phyloP scores from a whole-genome alignment of 2,888 invertebrate genomes.

The Watsonalla binaria region DNA sequence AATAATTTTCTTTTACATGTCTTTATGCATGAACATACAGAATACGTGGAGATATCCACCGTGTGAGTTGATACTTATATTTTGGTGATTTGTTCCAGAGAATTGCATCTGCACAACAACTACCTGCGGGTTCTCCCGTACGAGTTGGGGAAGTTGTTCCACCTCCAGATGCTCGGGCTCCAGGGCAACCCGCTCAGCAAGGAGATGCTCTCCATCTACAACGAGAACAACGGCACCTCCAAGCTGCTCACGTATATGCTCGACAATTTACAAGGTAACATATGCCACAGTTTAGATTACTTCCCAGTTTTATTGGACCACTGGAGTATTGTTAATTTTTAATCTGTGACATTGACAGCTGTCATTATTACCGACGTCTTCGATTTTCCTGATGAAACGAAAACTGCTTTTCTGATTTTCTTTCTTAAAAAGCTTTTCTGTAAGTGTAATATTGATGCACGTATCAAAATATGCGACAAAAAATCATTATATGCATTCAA shows the following conservation, averaged over 20 bases:
- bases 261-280: conserved; percentile 95
- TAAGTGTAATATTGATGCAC: no score
- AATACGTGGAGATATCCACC: background rate
- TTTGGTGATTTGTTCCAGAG: conserved; percentile 79
- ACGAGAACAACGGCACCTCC: conserved; percentile 95
- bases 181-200: conserved; percentile 96
- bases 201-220: conserved; percentile 94
- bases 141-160: conserved; percentile 98
- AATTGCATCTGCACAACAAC: conserved; percentile 96
- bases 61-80: background rate
- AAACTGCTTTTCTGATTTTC: no score
- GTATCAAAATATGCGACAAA: no score
- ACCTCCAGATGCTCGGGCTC: conserved; percentile 94
- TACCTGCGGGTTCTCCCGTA: conserved; percentile 95
- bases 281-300: background rate
- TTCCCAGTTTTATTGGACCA: no score
- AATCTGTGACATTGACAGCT: no score
- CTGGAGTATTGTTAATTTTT: no score
- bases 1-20: no score
- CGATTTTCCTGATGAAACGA: no score
- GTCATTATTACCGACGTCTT: no score
- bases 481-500: no score
- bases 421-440: no score
- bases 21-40: no score
- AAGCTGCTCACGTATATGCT: conserved; percentile 96